Base-by-base conservation (phyloP, 1,140 invertebrate genomes). In the Drosophila watanabei region DNA sequence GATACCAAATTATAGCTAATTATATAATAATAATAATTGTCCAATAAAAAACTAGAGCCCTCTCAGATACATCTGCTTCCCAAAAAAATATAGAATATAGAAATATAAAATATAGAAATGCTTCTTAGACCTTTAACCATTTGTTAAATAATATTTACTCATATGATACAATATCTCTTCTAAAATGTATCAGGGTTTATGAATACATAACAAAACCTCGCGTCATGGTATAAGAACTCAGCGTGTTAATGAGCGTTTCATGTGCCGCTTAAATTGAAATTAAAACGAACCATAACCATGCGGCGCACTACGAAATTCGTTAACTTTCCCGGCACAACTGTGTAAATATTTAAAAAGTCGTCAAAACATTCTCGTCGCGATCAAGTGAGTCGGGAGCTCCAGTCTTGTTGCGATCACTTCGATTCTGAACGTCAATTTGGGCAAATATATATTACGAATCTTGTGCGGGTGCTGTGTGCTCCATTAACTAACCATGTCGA, bases 241-340 rank as follows among this genome's bases (percentile, higher is more conserved):
- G 24, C 39, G 20, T 49, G 45, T 51, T 61, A 72, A 65, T 72
- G 54, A 65, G 60, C 77, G 75, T 72, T 79, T 75, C 39, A 83
- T 84, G 59, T 56, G 51, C 68, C 80, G 72, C 54, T 45, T 13
- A 68, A 88, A 75, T 43, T 65, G 54, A 63, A 75, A 71, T 84
- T 83, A 84, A 89, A 77, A 46, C 51, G 54, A 70, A 41, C 35
- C 30, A 77, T 39, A 41, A 46, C 49, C 52, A 43, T 32, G 13
- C 28, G 56, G 8, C 35, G 16, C 16, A 43, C 62, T 4, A 63
- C 39, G 52, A 69, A 32, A 41, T 60, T 54, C 35, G 59, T 65
- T 43, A 37, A 68, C 45, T 63, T 62, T 37, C 28, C n/a, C 30
- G 59, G 54, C 45, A 28, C 84, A 88, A 75, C 75, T 88, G 85